phyloP scores from a whole-genome alignment of 2,797 vertebrate species.

The Mustela erminea region DNA sequence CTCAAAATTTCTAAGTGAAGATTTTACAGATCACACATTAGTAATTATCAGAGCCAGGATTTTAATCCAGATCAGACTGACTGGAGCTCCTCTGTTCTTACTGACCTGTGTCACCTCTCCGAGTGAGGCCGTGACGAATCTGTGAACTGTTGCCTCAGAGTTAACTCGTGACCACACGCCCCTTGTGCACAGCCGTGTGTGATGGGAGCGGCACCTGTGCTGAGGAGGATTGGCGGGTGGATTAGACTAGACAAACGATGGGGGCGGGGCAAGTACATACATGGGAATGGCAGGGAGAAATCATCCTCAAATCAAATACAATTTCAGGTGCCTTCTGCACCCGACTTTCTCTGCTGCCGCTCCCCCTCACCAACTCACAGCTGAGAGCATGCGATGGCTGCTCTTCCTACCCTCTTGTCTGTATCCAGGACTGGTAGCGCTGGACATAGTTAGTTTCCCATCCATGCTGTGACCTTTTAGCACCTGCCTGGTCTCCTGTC shows the following conservation, averaged over 20 bases:
- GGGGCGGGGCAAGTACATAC: background rate
- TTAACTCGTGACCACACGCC: background rate
- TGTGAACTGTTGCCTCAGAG: background rate
- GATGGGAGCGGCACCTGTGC: background rate
- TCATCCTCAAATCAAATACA: background rate
- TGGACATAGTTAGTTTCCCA: background rate
- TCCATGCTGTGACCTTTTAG: background rate
- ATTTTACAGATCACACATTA: background rate
- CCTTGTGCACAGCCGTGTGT: background rate
- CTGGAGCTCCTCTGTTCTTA: background rate
- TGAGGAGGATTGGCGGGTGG: background rate
- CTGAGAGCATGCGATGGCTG: background rate
- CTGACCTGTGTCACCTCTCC: background rate
- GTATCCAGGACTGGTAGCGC: too few relatives aligned
- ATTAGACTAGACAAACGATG: background rate
- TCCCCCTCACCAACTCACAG: background rate
- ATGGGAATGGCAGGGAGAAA: background rate
- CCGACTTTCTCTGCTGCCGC: background rate
- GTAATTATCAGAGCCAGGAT: background rate
- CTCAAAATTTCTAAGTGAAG: background rate
- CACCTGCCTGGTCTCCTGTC: background rate
- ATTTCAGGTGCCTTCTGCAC: background rate
- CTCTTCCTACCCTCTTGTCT: background rate
- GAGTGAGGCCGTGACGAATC: background rate
- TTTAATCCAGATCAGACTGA: conserved; percentile 6